These are phyloP conservation scores for Esox masquinongy DNA, from an alignment of 2,797 vertebrate species.

Conservation along the genomic window DNA sequence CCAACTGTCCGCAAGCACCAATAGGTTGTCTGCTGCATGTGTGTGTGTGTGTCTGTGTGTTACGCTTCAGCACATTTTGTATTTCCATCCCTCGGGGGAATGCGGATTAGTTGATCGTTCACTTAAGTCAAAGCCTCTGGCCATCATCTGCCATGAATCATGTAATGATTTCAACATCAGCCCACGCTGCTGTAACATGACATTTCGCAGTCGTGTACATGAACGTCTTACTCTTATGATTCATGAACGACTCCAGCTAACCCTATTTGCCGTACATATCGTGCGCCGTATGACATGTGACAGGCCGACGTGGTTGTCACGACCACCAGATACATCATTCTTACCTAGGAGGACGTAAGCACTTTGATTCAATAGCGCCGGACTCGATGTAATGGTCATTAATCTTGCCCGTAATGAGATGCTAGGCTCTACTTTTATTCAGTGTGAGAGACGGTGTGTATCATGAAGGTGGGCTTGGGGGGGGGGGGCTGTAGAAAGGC, in stretches of 20 bases:
- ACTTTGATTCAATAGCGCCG: not conserved
- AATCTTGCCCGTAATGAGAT: not conserved
- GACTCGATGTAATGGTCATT: not conserved
- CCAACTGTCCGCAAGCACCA: too few species aligned
- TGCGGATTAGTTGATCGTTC: not conserved
- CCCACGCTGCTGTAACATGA: not conserved
- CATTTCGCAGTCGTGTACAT: not conserved
- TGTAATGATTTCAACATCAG: not conserved
- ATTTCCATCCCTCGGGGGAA: not conserved
- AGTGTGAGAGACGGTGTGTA: not conserved
- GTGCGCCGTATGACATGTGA: not conserved
- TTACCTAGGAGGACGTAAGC: not conserved
- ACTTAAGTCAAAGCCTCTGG: not conserved
- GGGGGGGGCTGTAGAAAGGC: slow-evolving; percentile 8
- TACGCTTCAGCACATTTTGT: not conserved
- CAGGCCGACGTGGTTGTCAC: not conserved
- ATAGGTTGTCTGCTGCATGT: too few species aligned
- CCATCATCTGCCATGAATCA: not conserved
- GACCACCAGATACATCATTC: not conserved
- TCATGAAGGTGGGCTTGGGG: not conserved
- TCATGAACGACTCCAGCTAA: not conserved
- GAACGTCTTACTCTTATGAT: not conserved
- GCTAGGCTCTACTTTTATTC: not conserved
- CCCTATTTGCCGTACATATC: not conserved
- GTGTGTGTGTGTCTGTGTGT: not conserved